Percentiles rank a stretch among this genome's conserved stretches.
phyloP scores from a whole-genome alignment of 2,888 invertebrate genomes.

The Lasioglossum calceatum region DNA sequence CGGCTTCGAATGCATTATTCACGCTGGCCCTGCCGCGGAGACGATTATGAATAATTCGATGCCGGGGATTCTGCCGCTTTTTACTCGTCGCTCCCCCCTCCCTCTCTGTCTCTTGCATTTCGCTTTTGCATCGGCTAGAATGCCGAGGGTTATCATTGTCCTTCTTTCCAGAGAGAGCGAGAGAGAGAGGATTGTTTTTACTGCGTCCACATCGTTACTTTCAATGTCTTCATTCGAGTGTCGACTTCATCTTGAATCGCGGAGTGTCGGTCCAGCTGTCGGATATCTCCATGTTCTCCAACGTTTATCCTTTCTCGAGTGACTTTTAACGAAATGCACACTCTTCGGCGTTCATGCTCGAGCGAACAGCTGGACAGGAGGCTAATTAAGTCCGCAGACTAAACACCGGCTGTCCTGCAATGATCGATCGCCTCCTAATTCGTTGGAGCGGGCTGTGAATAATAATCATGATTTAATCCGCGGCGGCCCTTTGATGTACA shows the following conservation, averaged over 20 bases:
- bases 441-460: neutral
- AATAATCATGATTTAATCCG: neutral
- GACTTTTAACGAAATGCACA: constrained; percentile 35
- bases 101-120: neutral
- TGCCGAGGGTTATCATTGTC: constrained; percentile 12
- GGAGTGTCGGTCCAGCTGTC: neutral
- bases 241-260: neutral
- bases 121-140: neutral
- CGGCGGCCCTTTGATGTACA: neutral
- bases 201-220: neutral
- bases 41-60: constrained; percentile 46
- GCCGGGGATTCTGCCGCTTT: neutral
- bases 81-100: neutral
- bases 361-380: neutral
- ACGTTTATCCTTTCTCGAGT: neutral
- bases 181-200: neutral
- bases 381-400: constrained; percentile 32
- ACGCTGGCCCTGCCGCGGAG: neutral
- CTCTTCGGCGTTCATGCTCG: neutral
- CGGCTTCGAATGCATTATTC: constrained; percentile 39
- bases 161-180: neutral
- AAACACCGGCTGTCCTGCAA: neutral
- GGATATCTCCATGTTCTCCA: neutral
- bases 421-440: constrained; percentile 4
- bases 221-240: neutral